phyloP scores from a whole-genome alignment of 2,797 vertebrate genomes.

The Amazonetta brasiliensis region DNA sequence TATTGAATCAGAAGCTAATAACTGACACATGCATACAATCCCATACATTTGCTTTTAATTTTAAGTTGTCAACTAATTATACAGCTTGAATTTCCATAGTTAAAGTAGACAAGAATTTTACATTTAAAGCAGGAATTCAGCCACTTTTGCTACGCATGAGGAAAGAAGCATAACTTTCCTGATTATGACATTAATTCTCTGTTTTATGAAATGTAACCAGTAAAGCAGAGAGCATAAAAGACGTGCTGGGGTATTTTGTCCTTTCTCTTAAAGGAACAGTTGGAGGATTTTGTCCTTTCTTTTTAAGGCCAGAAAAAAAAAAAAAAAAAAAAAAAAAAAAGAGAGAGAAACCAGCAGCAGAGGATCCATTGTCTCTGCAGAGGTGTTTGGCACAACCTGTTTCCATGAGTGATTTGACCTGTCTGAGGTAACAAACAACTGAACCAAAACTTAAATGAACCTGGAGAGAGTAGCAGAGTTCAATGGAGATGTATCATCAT shows the following conservation, averaged over 20 bases:
- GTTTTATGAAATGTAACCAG: not conserved
- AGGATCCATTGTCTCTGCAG: not conserved
- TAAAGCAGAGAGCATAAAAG: not conserved
- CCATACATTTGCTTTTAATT: not conserved
- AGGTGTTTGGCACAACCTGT: not conserved
- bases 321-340: not conserved
- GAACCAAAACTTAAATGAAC: not conserved
- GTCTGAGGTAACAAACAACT: not conserved
- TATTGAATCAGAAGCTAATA: not conserved
- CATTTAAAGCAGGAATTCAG: not conserved
- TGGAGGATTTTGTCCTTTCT: not conserved
- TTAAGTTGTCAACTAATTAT: not conserved
- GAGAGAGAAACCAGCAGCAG: not conserved
- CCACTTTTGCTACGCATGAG: not conserved
- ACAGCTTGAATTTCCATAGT: not conserved
- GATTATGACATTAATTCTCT: not conserved
- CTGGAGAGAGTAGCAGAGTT: not conserved
- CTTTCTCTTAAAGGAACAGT: not conserved
- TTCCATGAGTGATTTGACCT: not conserved
- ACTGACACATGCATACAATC: not conserved
- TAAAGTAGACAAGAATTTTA: not conserved
- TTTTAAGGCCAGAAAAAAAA: not conserved
- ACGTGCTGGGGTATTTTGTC: not conserved
- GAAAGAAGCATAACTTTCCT: not conserved
- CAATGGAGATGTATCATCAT: rapidly evolving